phyloP scores from a whole-genome alignment of 2,113 vertebrate species.

The Carassius gibelio region DNA sequence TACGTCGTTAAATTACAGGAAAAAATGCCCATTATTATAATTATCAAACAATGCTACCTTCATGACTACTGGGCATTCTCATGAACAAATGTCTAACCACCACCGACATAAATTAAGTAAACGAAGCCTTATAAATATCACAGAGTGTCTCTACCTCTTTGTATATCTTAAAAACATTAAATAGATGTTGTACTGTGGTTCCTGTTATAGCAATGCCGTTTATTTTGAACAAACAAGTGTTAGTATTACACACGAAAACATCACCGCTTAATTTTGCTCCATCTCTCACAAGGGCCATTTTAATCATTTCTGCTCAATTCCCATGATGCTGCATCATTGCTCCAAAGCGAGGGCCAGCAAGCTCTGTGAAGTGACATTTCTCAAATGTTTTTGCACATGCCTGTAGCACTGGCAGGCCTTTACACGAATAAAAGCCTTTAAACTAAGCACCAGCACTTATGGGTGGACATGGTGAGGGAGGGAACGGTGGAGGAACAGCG shows the following conservation, averaged over 20 bases:
- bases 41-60: neutral
- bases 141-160: neutral
- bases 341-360: constrained; percentile 40
- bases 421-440: constrained; percentile 6
- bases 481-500: constrained; percentile 38
- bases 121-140: neutral
- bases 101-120: neutral
- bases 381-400: constrained; percentile 43
- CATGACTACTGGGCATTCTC: neutral
- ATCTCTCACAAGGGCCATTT: constrained; percentile 11
- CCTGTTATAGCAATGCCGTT: neutral
- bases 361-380: constrained; percentile 42
- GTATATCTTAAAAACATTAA: neutral
- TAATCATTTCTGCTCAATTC: neutral
- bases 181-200: neutral
- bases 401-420: constrained; percentile 25
- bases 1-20: neutral
- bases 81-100: neutral
- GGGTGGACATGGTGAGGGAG: constrained; percentile 59
- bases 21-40: neutral
- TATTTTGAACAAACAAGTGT: neutral
- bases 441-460: constrained; percentile 19
- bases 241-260: constrained; percentile 3
- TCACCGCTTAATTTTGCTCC: neutral
- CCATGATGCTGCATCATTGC: neutral